Conservation (phyloP, 2,113 vertebrate species). For the cat (Felis catus) region F.catus_Fca126_mat1.0 CM031414.1:16008001-16008500, state of each 20-base stretch:
- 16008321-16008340: neutral
- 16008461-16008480: constrained; percentile 11
- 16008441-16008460: neutral
- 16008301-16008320: neutral
- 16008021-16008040: neutral
- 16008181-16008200: neutral
- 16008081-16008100: neutral
- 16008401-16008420: neutral
- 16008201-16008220: neutral
- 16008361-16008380: neutral
- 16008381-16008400: neutral
- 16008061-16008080: neutral
- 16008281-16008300: neutral
- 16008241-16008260: neutral
- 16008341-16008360: neutral
- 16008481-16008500: constrained; percentile 61
- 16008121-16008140: neutral
- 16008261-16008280: neutral
- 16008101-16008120: neutral
- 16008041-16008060: neutral
- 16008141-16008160: neutral
- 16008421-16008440: neutral
- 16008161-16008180: neutral
- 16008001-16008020: neutral
- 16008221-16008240: neutral